These are phyloP conservation scores for Artibeus lituratus DNA, from an alignment of 2,797 vertebrate species.

Conservation along the genomic window DNA sequence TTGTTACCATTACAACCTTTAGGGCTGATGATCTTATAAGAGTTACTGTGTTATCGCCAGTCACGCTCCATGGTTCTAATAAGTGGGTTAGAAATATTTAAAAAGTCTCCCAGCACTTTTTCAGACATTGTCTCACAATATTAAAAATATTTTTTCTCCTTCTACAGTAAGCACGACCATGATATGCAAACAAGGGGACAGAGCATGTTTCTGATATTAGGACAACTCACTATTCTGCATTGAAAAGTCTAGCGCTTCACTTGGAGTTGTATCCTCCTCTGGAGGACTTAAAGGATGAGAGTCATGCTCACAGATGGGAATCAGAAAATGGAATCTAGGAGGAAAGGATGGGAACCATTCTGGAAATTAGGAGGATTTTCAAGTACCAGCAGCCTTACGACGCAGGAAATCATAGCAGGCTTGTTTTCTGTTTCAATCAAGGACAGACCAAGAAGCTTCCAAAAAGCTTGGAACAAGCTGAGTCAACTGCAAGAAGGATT, in stretches of 20 bases:
- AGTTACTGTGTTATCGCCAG: background rate
- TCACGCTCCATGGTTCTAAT: background rate
- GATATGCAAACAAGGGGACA: background rate
- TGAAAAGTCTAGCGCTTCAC: background rate
- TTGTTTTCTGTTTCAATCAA: conserved; percentile 21
- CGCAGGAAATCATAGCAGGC: background rate
- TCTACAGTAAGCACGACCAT: background rate
- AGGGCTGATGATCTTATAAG: background rate
- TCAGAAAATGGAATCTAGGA: conserved; percentile 25
- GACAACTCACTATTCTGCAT: background rate
- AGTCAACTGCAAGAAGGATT: background rate
- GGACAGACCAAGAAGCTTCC: background rate
- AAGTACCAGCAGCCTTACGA: background rate
- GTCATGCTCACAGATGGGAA: background rate
- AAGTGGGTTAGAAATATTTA: background rate
- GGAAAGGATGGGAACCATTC: background rate
- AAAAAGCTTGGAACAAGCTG: background rate
- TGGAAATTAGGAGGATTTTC: conserved; percentile 37
- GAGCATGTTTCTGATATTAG: background rate
- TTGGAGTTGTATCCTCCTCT: background rate
- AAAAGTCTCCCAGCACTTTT: background rate
- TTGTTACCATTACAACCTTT: background rate
- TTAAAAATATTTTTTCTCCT: background rate
- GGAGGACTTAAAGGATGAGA: background rate
- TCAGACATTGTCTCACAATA: conserved; percentile 19